A percentile compares a stretch with the other conserved stretches of the same genome.
phyloP scores from a whole-genome alignment of 53 echinoderm and acorn worm genomes.

The Arbacia lixula region DNA sequence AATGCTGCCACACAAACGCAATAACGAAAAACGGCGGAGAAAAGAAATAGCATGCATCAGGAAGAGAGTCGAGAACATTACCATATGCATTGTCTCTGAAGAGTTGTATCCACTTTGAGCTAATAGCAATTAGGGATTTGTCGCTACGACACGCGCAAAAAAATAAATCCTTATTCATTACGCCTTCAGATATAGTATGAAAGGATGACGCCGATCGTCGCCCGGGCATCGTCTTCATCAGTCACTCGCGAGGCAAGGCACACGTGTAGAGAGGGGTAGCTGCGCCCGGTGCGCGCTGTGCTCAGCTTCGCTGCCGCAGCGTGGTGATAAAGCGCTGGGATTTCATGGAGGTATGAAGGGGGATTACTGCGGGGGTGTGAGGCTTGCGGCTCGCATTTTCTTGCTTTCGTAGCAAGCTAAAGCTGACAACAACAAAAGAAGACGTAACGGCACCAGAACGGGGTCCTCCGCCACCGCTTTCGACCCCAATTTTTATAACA shows the following conservation, averaged over 20 bases:
- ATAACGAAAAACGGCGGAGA: background rate
- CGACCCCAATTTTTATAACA: constrained; percentile 24
- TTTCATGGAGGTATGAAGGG: too few species aligned
- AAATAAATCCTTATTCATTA: constrained; percentile 50
- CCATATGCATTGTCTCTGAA: constrained; percentile 34
- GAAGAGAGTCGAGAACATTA: constrained; percentile 19
- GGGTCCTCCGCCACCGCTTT: background rate
- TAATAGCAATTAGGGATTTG: constrained; percentile 59
- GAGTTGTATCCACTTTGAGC: constrained; percentile 37
- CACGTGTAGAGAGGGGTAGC: too few species aligned
- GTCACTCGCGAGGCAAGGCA: too few species aligned
- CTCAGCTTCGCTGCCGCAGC: too few species aligned
- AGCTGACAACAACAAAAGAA: background rate
- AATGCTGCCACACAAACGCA: background rate
- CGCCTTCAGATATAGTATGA: constrained; percentile 19
- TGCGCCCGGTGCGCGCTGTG: too few species aligned
- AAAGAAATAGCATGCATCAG: background rate
- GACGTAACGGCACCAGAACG: background rate
- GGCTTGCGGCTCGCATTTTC: too few species aligned
- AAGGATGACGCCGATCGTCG: too few species aligned
- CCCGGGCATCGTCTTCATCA: too few species aligned
- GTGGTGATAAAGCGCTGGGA: too few species aligned
- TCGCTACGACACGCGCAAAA: constrained; percentile 34
- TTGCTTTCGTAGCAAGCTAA: background rate
- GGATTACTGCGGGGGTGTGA: too few species aligned